These are phyloP conservation scores for Istiophorus platypterus DNA, from an alignment of 2,113 vertebrate species.

Conservation along the genomic window DNA sequence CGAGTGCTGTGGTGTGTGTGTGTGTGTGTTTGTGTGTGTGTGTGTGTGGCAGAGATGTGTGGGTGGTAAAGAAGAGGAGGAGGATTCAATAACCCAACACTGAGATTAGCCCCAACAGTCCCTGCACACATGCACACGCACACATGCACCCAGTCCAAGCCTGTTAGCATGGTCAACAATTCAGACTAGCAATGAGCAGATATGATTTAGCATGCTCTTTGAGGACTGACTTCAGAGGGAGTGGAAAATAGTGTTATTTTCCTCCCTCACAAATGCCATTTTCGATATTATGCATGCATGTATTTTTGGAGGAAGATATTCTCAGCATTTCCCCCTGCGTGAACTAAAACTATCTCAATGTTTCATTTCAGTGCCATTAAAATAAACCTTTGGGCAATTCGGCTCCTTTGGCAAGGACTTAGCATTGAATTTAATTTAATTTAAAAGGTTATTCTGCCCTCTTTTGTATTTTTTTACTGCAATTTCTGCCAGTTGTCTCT, in stretches of 20 bases:
- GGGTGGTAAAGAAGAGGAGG: constrained; percentile 60
- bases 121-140: constrained; percentile 18
- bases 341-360: not conserved
- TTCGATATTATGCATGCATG: constrained; percentile 48
- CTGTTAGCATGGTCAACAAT: constrained; percentile 60
- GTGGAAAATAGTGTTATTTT: constrained; percentile 42
- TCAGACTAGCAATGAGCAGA: constrained; percentile 52
- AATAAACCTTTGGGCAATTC: constrained; percentile 14
- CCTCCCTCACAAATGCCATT: constrained; percentile 46
- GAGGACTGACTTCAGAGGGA: constrained; percentile 56
- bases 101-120: constrained; percentile 48
- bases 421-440: constrained; percentile 27
- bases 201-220: constrained; percentile 54
- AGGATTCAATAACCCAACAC: constrained; percentile 42
- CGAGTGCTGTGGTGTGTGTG: constrained; percentile 29
- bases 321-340: not conserved
- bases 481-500: not conserved
- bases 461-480: not conserved
- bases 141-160: constrained; percentile 43
- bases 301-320: constrained; percentile 37
- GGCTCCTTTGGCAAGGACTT: constrained; percentile 2
- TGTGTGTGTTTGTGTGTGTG: constrained; percentile 48
- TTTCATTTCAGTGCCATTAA: constrained; percentile 26
- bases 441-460: constrained; percentile 30
- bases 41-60: constrained; percentile 53